These are phyloP conservation scores for Pentalonia nigronervosa DNA, from an alignment of 1,140 invertebrate genomes.

Conservation along the genomic window DNA sequence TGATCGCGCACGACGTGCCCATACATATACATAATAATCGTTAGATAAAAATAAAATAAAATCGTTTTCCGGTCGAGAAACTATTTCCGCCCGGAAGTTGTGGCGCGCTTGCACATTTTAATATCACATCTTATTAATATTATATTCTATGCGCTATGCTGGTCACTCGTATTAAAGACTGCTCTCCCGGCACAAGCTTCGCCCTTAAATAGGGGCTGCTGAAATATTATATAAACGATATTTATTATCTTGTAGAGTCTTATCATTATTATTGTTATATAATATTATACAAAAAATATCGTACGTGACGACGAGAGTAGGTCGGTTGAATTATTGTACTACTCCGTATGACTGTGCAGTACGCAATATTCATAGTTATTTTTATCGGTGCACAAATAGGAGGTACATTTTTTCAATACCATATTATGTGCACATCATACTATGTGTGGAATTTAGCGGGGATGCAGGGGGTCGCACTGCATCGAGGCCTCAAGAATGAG, in stretches of 20 bases:
- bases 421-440: too few species aligned
- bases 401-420: too few species aligned
- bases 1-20: background rate
- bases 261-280: background rate
- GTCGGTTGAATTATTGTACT: background rate
- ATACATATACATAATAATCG: too few species aligned
- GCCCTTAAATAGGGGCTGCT: background rate
- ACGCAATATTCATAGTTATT: background rate
- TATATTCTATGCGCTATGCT: background rate
- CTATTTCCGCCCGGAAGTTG: background rate
- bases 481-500: too few species aligned
- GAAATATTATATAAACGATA: background rate
- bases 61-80: background rate
- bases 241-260: background rate
- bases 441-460: background rate
- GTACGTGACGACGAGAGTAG: background rate
- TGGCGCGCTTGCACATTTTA: background rate
- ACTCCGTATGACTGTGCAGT: background rate
- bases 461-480: too few species aligned
- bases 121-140: background rate
- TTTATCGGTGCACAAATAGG: background rate
- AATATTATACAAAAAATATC: background rate
- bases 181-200: background rate
- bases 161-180: background rate
- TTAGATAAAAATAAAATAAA: too few species aligned